Conservation (phyloP, 2,113 vertebrate species). For the Oryctolagus cuniculus region DNA sequence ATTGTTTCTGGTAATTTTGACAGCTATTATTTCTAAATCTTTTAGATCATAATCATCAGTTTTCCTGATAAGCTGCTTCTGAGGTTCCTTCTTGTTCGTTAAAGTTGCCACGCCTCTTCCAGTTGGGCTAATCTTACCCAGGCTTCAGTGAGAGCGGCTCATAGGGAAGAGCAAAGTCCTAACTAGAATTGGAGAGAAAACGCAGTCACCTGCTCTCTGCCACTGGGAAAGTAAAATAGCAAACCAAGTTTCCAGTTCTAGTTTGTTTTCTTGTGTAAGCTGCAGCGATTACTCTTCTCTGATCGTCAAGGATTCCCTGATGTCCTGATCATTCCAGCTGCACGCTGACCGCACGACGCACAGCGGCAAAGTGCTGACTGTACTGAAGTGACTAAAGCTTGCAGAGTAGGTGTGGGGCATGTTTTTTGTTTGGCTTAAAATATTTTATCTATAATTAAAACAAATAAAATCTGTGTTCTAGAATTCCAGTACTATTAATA, state of each 20-base stretch:
- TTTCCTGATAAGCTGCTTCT: not conserved
- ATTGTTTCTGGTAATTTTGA: not conserved
- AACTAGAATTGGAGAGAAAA: slow-evolving; percentile 18
- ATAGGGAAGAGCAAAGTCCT: not conserved
- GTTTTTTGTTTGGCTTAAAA: not conserved
- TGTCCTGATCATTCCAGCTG: not conserved
- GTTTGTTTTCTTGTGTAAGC: not conserved
- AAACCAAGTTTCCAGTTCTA: slow-evolving; percentile 40
- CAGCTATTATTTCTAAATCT: slow-evolving; percentile 1
- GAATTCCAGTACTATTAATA: not conserved
- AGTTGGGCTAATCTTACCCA: slow-evolving; percentile 21
- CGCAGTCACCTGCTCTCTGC: not conserved
- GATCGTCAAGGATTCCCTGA: not conserved
- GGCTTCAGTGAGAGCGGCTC: not conserved
- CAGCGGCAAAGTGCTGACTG: not conserved
- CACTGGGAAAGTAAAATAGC: slow-evolving; percentile 30
- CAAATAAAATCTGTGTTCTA: slow-evolving; percentile 41
- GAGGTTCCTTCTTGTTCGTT: not conserved
- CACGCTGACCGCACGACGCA: not conserved
- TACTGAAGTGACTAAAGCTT: not conserved
- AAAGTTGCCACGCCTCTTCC: slow-evolving; percentile 15
- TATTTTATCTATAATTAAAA: slow-evolving; percentile 43
- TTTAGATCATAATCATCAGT: not conserved
- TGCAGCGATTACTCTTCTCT: not conserved
- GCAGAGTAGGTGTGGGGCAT: not conserved